phyloP scores from a whole-genome alignment of 2,113 vertebrate species.

The Atlantisia rogersi region DNA sequence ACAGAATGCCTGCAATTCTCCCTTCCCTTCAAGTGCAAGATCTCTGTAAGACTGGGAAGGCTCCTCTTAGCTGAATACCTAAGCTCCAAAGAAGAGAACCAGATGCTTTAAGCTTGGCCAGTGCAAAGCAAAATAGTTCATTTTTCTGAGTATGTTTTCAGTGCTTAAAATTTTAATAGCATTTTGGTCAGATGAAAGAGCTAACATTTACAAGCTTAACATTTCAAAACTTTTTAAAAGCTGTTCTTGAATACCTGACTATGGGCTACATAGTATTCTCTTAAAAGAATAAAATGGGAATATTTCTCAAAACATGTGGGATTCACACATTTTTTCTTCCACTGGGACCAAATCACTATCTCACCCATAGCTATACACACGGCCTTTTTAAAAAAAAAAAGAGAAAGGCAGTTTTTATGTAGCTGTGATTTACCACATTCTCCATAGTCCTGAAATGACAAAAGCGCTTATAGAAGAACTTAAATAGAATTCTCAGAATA shows the following conservation, averaged over 20 bases:
- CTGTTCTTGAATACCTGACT: neutral
- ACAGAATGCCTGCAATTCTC: neutral
- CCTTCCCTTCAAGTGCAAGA: neutral
- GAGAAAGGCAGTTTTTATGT: neutral
- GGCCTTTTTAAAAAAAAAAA: neutral
- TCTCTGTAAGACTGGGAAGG: neutral
- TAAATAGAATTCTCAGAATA: neutral
- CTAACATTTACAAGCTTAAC: neutral
- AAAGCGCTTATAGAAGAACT: neutral
- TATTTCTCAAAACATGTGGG: neutral
- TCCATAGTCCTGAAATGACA: neutral
- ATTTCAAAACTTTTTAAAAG: neutral
- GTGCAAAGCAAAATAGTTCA: neutral
- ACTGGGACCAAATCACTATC: neutral
- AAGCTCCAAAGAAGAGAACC: neutral
- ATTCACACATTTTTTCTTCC: neutral
- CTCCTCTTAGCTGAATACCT: neutral
- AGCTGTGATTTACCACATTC: neutral
- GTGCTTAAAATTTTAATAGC: neutral
- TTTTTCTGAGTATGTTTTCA: neutral
- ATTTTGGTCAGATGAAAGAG: neutral
- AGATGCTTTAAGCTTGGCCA: neutral
- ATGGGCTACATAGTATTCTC: neutral
- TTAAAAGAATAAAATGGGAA: neutral
- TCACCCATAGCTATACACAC: neutral